Percentiles rank a stretch among this genome's conserved stretches.
These are phyloP conservation scores for Diabrotica balteata DNA, from an alignment of 2,888 invertebrate species.

Conservation along the genomic window DNA sequence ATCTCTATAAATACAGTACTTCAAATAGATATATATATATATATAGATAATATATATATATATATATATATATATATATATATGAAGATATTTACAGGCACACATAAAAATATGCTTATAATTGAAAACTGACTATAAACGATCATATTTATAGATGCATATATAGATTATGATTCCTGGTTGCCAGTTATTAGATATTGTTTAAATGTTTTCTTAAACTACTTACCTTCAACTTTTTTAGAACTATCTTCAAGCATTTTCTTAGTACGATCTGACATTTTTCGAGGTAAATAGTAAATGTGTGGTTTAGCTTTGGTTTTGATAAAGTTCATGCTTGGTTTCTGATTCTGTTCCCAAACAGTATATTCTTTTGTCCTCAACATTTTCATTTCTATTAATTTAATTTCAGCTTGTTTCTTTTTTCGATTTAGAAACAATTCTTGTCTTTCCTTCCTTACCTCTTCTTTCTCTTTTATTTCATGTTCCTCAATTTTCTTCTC, in stretches of 20 bases:
- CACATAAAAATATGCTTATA: too few relatives aligned
- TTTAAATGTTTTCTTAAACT: not conserved
- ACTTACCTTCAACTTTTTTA: conserved; percentile 71
- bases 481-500: conserved; percentile 95
- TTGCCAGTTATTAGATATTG: not conserved
- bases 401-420: conserved; percentile 87
- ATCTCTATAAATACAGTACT: too few relatives aligned
- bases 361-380: conserved; percentile 86
- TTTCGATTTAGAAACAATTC: conserved; percentile 85
- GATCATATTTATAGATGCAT: too few relatives aligned
- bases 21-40: too few relatives aligned
- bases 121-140: too few relatives aligned
- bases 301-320: conserved; percentile 86
- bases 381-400: conserved; percentile 89
- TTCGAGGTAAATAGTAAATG: conserved; percentile 87
- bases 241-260: conserved; percentile 72
- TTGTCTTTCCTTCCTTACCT: conserved; percentile 81
- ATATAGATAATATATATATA: too few relatives aligned
- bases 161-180: too few relatives aligned
- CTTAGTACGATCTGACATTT: conserved; percentile 73
- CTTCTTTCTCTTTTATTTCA: conserved; percentile 85
- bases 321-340: conserved; percentile 81
- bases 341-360: conserved; percentile 83
- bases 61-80: too few relatives aligned
- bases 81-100: too few relatives aligned